Conservation (phyloP, 2,797 vertebrate genomes). For the Hoplostethus mediterraneus region DNA sequence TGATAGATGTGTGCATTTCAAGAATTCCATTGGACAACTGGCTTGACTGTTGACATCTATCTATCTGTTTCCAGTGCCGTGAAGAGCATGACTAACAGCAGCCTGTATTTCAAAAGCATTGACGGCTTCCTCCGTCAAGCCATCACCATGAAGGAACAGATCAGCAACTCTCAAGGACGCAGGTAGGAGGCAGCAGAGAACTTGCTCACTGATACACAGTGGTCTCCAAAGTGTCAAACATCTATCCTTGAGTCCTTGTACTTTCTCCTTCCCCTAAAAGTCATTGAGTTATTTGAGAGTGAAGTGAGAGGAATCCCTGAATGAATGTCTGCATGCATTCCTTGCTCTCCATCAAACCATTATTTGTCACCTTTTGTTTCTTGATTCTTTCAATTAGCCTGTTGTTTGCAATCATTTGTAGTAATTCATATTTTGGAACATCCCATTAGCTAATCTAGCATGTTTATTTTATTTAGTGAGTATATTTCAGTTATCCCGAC, state of each 20-base stretch:
- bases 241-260: background rate
- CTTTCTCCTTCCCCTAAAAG: background rate
- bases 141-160: conserved; percentile 91
- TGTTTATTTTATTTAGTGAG: background rate
- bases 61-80: conserved; percentile 87
- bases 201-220: conserved; percentile 3
- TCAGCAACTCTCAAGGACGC: conserved; percentile 88
- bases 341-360: background rate
- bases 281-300: background rate
- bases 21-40: background rate
- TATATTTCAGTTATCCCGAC: no score
- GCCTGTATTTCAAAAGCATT: conserved; percentile 94
- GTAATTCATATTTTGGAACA: conserved; percentile 3
- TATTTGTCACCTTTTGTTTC: background rate
- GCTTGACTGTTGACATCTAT: background rate
- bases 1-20: background rate
- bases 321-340: background rate
- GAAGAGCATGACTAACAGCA: conserved; percentile 95
- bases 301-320: background rate
- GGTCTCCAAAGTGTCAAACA: background rate
- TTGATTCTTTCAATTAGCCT: conserved; percentile 8
- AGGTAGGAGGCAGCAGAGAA: conserved; percentile 85
- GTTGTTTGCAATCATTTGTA: conserved; percentile 8
- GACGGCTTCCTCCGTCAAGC: conserved; percentile 92
- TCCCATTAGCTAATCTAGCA: conserved; percentile 14